Conservation (phyloP, 1,140 invertebrate genomes). For the Sinonovacula constricta region DNA sequence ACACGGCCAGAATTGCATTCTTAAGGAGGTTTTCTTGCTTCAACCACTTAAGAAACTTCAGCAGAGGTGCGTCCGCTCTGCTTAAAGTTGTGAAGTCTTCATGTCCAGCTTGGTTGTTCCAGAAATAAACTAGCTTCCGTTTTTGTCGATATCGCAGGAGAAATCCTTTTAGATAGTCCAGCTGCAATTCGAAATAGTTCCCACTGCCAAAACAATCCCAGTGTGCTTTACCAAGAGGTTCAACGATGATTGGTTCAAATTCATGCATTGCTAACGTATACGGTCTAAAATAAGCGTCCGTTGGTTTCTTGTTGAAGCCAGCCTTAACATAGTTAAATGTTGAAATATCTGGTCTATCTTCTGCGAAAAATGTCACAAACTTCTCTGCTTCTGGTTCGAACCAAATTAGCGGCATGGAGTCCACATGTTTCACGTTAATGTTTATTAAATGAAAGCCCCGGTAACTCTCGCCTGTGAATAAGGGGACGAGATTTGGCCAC, state of each 20-base stretch:
- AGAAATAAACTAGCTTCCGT: constrained; percentile 20
- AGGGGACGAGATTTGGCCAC: constrained; percentile 47
- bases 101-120: constrained; percentile 44
- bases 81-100: constrained; percentile 3
- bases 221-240: background rate
- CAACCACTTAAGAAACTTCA: constrained; percentile 57
- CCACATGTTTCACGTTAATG: constrained; percentile 51
- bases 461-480: constrained; percentile 55
- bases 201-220: constrained; percentile 28
- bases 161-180: constrained; percentile 41
- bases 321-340: constrained; percentile 90
- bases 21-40: constrained; percentile 30
- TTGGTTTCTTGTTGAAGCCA: constrained; percentile 88
- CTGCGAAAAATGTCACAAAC: constrained; percentile 89
- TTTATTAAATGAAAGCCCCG: constrained; percentile 69
- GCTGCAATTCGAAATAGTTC: constrained; percentile 18
- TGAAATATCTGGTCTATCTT: constrained; percentile 87
- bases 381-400: constrained; percentile 79
- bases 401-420: constrained; percentile 61
- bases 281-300: constrained; percentile 89
- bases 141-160: constrained; percentile 17
- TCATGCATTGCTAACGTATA: constrained; percentile 79
- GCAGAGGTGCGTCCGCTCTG: constrained; percentile 54
- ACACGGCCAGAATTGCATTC: constrained; percentile 33
- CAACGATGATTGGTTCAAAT: constrained; percentile 39